Base-by-base conservation (phyloP, 2,797 vertebrate genomes). In the Amphiprion clarkii region DNA sequence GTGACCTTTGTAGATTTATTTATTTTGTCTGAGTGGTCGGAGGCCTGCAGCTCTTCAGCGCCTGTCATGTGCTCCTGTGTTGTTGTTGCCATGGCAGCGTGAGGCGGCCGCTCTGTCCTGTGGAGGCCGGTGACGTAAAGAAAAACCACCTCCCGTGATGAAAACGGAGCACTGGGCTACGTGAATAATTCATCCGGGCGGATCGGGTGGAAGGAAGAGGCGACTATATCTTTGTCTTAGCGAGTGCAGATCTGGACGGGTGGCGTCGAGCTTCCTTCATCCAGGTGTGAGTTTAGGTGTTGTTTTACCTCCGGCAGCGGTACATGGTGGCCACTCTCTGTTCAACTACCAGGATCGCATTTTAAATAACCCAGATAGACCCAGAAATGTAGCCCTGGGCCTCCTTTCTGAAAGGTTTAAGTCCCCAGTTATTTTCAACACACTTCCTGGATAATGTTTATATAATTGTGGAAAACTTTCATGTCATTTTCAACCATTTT, bases 141-240 rank as follows among this genome's bases (percentile, higher is more conserved):
- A 74, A 83, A 23, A 87, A 81, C 76, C 52, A 55, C 74, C 88
- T 88, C 76, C 79, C 69, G 75, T 83, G 78, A 63, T 88, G 91
- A 84, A 92, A 92, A 86, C 53, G 72, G 85, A 92, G 83, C 81
- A 74, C 66, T 53, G 73, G 72, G 81, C 80, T 75, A 51, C 61
- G 78, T 93, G 82, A 94, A 94, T 93, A 91, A 94, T 94, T 94
- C 78, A 92, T 72, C 44, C 42, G 3, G 68, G 78, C 78, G 67
- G 87, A 85, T 93, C 90, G 76, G 78, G 84, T 93, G 84, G 71
- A 85, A 58, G 82, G 73, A 76, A 74, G 74, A 49, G 71, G 61
- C 0, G 1, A 67, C 80, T 74, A 67, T 78, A 67, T 78, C 78
- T 27, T 27, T 27, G 17, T 68, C 60, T 74, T 57, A 23, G 62